Conservation (phyloP, 2,888 invertebrate genomes). For the Synanthedon andrenaeformis region DNA sequence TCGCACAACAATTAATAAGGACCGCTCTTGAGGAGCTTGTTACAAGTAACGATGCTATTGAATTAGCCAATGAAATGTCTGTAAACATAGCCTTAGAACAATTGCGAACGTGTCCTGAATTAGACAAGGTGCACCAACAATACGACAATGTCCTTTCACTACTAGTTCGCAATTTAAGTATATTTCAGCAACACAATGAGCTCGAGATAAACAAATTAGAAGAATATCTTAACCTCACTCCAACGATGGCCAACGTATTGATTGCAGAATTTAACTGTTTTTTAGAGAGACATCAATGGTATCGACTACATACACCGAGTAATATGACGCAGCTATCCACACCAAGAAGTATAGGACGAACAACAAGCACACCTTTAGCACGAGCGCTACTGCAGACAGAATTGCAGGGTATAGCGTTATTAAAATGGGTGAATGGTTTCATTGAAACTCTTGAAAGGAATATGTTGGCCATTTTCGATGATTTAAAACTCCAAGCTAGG, state of each 20-base stretch:
- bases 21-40: slow-evolving; percentile 51
- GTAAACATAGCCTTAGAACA: slow-evolving; percentile 44
- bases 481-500: slow-evolving; percentile 31
- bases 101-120: slow-evolving; percentile 29
- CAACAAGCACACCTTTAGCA: slow-evolving; percentile 14
- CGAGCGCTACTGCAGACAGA: slow-evolving; percentile 40
- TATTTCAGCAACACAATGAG: slow-evolving; percentile 35
- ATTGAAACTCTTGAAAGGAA: slow-evolving; percentile 43
- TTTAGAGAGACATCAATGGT: slow-evolving; percentile 36
- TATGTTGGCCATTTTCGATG: slow-evolving; percentile 29
- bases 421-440: slow-evolving; percentile 49
- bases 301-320: neutral
- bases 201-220: slow-evolving; percentile 38
- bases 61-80: slow-evolving; percentile 37
- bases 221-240: slow-evolving; percentile 35
- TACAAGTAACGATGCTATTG: slow-evolving; percentile 34
- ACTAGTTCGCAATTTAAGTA: slow-evolving; percentile 28
- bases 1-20: slow-evolving; percentile 43
- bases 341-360: neutral
- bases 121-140: slow-evolving; percentile 32
- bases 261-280: slow-evolving; percentile 43
- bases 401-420: slow-evolving; percentile 33
- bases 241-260: slow-evolving; percentile 27
- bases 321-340: neutral
- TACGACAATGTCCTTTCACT: slow-evolving; percentile 21